Percentiles rank a stretch among this genome's conserved stretches.
Evolutionary conservation across 2,888 invertebrate genomes (phyloP).

Genomic region (Cheilosia grossa): DNA sequence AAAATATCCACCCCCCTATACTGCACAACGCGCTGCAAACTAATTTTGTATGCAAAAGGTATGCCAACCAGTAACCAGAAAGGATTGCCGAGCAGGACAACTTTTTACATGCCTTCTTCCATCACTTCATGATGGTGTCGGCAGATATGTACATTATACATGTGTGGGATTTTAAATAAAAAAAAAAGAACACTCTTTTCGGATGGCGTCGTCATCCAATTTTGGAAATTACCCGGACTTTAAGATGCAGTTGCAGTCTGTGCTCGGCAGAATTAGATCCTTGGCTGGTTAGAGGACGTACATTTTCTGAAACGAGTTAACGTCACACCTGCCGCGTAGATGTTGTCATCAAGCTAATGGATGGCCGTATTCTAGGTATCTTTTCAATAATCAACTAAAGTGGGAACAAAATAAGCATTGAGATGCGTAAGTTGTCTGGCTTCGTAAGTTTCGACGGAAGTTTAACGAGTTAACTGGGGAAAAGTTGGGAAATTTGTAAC

Average conservation of each 20-base stretch:
- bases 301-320: conserved; percentile 27
- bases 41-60: conserved; percentile 66
- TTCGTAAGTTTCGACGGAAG: neutral
- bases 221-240: conserved; percentile 43
- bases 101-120: conserved; percentile 50
- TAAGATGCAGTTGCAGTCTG: conserved; percentile 58
- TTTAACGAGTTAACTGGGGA: too few relatives aligned
- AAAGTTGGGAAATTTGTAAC: too few relatives aligned
- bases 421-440: neutral
- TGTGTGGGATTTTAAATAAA: conserved; percentile 6
- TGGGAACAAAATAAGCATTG: neutral
- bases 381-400: conserved; percentile 38
- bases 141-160: conserved; percentile 10
- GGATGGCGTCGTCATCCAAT: conserved; percentile 25
- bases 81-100: conserved; percentile 53
- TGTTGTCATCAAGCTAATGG: conserved; percentile 43
- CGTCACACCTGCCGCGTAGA: conserved; percentile 36
- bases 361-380: neutral
- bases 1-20: conserved; percentile 6
- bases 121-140: conserved; percentile 63
- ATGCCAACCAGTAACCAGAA: conserved; percentile 14
- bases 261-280: conserved; percentile 39
- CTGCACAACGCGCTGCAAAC: conserved; percentile 43
- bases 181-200: neutral
- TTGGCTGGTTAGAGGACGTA: neutral